Percentiles rank a stretch among this genome's conserved stretches.
These are phyloP conservation scores for Pollenia angustigena DNA, from an alignment of 2,888 invertebrate genomes.

Conservation along the genomic window DNA sequence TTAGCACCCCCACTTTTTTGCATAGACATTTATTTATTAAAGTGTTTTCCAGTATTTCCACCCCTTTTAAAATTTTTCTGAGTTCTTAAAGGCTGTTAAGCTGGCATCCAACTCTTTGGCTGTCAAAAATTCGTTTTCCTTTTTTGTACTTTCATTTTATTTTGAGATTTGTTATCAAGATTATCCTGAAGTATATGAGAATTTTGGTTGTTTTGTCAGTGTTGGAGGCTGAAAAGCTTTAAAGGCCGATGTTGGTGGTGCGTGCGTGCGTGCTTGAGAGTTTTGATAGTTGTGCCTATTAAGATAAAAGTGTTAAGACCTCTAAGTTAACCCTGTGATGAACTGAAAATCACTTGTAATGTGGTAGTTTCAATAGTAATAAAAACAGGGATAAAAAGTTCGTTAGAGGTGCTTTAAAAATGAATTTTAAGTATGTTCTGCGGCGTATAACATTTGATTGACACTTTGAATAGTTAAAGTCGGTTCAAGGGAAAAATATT, in stretches of 20 bases:
- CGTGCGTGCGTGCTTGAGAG: slow-evolving; percentile 23
- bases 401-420: not conserved
- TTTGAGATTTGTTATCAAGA: slow-evolving; percentile 63
- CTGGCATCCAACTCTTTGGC: not conserved
- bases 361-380: slow-evolving; percentile 23
- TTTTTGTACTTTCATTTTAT: slow-evolving; percentile 34
- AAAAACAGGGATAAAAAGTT: slow-evolving; percentile 41
- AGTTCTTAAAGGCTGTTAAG: not conserved
- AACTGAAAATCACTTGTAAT: slow-evolving; percentile 72
- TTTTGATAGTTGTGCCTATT: slow-evolving; percentile 59
- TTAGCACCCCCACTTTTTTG: not conserved
- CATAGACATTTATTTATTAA: slow-evolving; percentile 18
- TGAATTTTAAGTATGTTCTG: slow-evolving; percentile 33
- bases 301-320: slow-evolving; percentile 59
- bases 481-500: too few relatives aligned
- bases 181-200: not conserved
- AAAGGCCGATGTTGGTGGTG: slow-evolving; percentile 3
- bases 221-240: slow-evolving; percentile 3
- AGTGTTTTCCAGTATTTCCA: not conserved
- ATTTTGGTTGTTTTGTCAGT: slow-evolving; percentile 25
- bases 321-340: slow-evolving; percentile 64
- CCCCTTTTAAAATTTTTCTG: slow-evolving; percentile 12
- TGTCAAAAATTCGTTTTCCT: slow-evolving; percentile 54
- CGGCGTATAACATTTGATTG: not conserved
- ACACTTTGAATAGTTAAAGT: too few relatives aligned